phyloP scores from a whole-genome alignment of 30 jellyfish, hydroid and myxozoan species.

The Mastigias papua region DNA sequence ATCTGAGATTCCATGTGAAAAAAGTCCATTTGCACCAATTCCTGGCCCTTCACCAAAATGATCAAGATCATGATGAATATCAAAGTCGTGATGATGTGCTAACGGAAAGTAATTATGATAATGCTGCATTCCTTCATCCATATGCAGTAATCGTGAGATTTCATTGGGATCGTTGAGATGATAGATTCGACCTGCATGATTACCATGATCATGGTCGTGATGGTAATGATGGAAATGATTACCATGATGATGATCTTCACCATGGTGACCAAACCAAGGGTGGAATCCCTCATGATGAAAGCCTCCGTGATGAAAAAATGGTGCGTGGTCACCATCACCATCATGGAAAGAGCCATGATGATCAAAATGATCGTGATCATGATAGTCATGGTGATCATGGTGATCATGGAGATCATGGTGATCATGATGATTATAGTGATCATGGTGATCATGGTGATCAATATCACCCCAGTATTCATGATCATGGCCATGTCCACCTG shows the following conservation, averaged over 20 bases:
- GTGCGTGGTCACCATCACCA: slow-evolving; percentile 36
- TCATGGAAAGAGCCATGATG: slow-evolving; percentile 38
- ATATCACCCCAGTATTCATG: slow-evolving; percentile 78
- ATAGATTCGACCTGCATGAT: slow-evolving; percentile 48
- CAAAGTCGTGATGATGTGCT: slow-evolving; percentile 63
- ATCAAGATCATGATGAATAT: slow-evolving; percentile 62
- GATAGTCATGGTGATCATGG: slow-evolving; percentile 65
- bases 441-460: slow-evolving; percentile 73
- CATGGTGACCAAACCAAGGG: slow-evolving; percentile 44
- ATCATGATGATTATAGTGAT: slow-evolving; percentile 55
- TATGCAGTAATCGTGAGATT: slow-evolving; percentile 20
- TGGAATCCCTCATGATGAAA: slow-evolving; percentile 31
- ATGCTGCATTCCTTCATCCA: slow-evolving; percentile 71
- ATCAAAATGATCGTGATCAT: too few species aligned
- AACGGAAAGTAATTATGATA: slow-evolving; percentile 51
- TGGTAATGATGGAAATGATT: slow-evolving; percentile 33
- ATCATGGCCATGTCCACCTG: slow-evolving; percentile 72
- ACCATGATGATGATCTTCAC: slow-evolving; percentile 34
- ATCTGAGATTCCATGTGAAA: slow-evolving; percentile 71
- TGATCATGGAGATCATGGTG: slow-evolving; percentile 52
- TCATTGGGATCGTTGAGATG: slow-evolving; percentile 76
- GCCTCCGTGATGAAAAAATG: slow-evolving; percentile 28
- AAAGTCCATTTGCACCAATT: slow-evolving; percentile 69
- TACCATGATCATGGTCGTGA: slow-evolving; percentile 65
- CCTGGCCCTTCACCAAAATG: slow-evolving; percentile 77